Evolutionary conservation across 2,113 vertebrate species (phyloP).

Genomic region (Actinemys pallida): DNA sequence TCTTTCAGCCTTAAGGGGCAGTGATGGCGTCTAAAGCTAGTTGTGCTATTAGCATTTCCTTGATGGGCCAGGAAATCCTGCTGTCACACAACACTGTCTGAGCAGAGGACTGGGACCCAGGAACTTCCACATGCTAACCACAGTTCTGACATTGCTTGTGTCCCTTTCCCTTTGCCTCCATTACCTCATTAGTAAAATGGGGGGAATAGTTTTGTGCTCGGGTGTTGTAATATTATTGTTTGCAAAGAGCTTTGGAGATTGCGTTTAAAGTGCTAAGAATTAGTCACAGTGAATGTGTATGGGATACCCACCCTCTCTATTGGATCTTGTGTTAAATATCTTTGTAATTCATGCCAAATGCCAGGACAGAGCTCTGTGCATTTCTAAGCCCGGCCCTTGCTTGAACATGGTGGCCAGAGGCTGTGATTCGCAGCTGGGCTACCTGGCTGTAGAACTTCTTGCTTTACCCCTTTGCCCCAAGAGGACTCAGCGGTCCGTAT

Average conservation of each 20-base stretch:
- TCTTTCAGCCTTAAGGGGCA: background rate
- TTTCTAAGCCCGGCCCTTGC: fast-evolving
- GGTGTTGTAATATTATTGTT: background rate
- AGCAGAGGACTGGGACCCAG: fast-evolving
- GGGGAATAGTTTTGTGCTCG: background rate
- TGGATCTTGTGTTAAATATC: background rate
- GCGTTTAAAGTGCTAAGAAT: fast-evolving
- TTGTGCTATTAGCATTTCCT: background rate
- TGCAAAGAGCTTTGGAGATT: background rate
- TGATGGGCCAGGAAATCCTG: background rate
- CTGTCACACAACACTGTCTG: background rate
- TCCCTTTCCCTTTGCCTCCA: fast-evolving
- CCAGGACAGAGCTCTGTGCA: background rate
- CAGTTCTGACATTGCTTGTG: background rate
- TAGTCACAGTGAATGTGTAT: fast-evolving
- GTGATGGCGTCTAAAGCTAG: background rate
- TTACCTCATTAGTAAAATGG: fast-evolving
- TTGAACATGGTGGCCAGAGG: fast-evolving
- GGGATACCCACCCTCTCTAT: fast-evolving
- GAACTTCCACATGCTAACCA: background rate
- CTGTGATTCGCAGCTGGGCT: background rate
- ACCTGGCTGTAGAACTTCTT: background rate
- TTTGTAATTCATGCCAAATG: fast-evolving
- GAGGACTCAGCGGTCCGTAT: fast-evolving
- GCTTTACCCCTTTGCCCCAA: background rate